These are phyloP conservation scores for Eucera pruinosa DNA, from an alignment of 2,888 invertebrate genomes.

Conservation along the genomic window DNA sequence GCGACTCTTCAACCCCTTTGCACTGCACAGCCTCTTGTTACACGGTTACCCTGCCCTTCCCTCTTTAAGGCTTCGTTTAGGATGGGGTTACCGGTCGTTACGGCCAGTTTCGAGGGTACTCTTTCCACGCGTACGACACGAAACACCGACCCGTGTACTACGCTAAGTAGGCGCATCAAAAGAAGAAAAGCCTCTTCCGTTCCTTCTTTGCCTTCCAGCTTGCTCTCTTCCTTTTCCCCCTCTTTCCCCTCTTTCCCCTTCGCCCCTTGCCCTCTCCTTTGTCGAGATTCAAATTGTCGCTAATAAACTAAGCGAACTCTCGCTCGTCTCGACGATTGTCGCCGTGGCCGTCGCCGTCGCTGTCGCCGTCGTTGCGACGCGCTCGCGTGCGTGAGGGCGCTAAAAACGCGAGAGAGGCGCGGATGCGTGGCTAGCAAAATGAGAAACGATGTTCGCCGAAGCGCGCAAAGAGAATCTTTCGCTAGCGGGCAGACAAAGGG, in stretches of 20 bases:
- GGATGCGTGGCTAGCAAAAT: slow-evolving; percentile 1
- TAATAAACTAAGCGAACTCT: slow-evolving; percentile 15
- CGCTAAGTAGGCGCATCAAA: slow-evolving; percentile 62
- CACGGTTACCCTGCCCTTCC: slow-evolving; percentile 72
- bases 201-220: slow-evolving; percentile 26
- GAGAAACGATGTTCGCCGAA: slow-evolving; percentile 21
- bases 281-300: neutral
- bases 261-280: neutral
- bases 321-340: neutral
- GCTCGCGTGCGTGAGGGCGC: no score
- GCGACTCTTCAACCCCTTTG: slow-evolving; percentile 71
- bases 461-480: slow-evolving; percentile 22
- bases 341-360: neutral
- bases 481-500: slow-evolving; percentile 19
- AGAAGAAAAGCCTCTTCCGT: slow-evolving; percentile 50
- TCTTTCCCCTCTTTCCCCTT: neutral
- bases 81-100: slow-evolving; percentile 79
- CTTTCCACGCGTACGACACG: slow-evolving; percentile 48
- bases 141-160: slow-evolving; percentile 31
- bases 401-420: neutral
- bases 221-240: slow-evolving; percentile 9
- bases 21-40: slow-evolving; percentile 74
- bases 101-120: slow-evolving; percentile 73
- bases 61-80: slow-evolving; percentile 79
- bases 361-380: no score